Evolutionary conservation across 2,113 vertebrate genomes (phyloP).

Genomic region (Perca schrenkii): DNA sequence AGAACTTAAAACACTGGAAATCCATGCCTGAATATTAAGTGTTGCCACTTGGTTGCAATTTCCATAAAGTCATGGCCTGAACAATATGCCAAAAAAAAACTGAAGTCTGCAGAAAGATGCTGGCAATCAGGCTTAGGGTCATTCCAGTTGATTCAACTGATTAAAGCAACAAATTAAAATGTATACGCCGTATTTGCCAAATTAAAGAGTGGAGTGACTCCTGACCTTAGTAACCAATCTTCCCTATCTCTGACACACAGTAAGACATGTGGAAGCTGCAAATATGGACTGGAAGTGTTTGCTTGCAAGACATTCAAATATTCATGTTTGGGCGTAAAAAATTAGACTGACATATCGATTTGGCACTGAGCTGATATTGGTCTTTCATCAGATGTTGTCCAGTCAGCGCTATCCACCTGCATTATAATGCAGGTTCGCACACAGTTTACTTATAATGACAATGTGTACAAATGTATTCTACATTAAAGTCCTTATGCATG

Average conservation of each 20-base stretch:
- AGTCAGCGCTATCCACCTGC: neutral
- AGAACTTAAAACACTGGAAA: neutral
- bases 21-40: constrained; percentile 2
- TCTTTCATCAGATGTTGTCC: neutral
- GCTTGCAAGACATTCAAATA: constrained; percentile 7
- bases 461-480: neutral
- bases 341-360: constrained; percentile 14
- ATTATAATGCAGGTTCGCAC: neutral
- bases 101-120: constrained; percentile 33
- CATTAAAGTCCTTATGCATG: neutral
- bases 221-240: constrained; percentile 56
- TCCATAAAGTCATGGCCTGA: constrained; percentile 12
- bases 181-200: constrained; percentile 64
- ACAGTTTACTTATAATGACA: constrained; percentile 4
- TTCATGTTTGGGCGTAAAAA: constrained; percentile 9
- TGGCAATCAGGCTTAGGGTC: constrained; percentile 62
- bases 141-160: constrained; percentile 72
- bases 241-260: constrained; percentile 24
- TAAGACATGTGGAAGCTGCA: constrained; percentile 3
- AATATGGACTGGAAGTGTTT: neutral
- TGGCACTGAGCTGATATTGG: neutral
- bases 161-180: constrained; percentile 74
- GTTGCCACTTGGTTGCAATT: constrained; percentile 8
- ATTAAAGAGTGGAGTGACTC: constrained; percentile 56
- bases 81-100: constrained; percentile 39